A percentile compares a stretch with the other conserved stretches of the same genome.
Evolutionary conservation across 2,797 vertebrate genomes (phyloP).

Genomic region (Chelon labrosus): DNA sequence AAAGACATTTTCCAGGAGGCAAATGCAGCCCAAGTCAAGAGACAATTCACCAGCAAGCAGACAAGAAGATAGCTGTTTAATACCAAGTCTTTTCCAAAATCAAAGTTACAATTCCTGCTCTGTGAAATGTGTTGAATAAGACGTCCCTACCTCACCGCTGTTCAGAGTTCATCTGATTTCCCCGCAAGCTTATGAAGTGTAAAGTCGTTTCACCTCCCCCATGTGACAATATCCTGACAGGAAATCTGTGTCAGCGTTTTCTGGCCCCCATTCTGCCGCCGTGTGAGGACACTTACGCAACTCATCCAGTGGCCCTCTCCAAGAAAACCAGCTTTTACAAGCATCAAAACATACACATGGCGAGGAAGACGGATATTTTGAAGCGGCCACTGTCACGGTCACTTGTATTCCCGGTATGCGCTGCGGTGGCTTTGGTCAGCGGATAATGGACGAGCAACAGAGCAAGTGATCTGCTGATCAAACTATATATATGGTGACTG

Average conservation of each 20-base stretch:
- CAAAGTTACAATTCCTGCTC: slow-evolving; percentile 7
- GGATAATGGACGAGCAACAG: slow-evolving; percentile 43
- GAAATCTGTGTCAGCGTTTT: slow-evolving; percentile 82
- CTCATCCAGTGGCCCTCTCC: slow-evolving; percentile 26
- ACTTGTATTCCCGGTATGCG: slow-evolving; percentile 43
- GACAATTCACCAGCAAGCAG: slow-evolving; percentile 12
- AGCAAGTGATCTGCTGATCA: slow-evolving; percentile 37
- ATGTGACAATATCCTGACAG: slow-evolving; percentile 81
- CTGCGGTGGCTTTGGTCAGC: slow-evolving; percentile 43
- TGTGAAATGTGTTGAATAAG: slow-evolving; percentile 17
- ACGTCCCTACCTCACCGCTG: slow-evolving; percentile 59
- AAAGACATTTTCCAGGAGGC: slow-evolving; percentile 59
- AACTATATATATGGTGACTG: slow-evolving; percentile 21
- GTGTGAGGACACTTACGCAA: slow-evolving; percentile 66
- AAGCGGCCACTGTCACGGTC: slow-evolving; percentile 22
- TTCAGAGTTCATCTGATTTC: slow-evolving; percentile 38
- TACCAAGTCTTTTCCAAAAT: background rate
- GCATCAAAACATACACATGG: slow-evolving; percentile 43
- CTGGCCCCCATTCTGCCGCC: slow-evolving; percentile 42
- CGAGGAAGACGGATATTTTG: slow-evolving; percentile 41
- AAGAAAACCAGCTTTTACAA: slow-evolving; percentile 59
- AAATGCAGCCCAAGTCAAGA: slow-evolving; percentile 7
- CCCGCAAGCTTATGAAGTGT: slow-evolving; percentile 52
- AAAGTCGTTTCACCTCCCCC: slow-evolving; percentile 69
- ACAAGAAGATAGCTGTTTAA: background rate